These are phyloP conservation scores for Phyllopteryx taeniolatus DNA, from an alignment of 2,113 vertebrate species.

Conservation along the genomic window DNA sequence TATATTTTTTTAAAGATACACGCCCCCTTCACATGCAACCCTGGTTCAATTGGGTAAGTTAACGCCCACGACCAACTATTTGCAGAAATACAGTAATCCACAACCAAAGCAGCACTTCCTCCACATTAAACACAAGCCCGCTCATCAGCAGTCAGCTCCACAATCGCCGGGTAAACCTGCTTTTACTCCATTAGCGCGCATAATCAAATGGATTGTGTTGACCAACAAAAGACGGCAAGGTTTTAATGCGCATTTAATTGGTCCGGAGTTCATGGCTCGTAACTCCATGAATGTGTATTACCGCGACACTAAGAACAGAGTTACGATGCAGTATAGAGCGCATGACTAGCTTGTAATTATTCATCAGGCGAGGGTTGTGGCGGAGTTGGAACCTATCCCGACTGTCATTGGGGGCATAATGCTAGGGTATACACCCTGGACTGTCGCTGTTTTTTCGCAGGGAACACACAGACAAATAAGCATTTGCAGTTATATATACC, in stretches of 20 bases:
- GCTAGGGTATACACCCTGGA: not conserved
- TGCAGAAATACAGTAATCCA: not conserved
- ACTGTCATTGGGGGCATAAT: not conserved
- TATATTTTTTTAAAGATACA: not conserved
- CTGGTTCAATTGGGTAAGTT: not conserved
- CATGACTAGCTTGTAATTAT: conserved; percentile 6
- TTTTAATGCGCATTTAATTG: conserved; percentile 8
- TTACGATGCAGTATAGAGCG: conserved; percentile 1
- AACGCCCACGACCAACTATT: not conserved
- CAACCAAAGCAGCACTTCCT: not conserved
- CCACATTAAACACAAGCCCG: not conserved
- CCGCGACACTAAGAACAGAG: not conserved
- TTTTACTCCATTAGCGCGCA: conserved; percentile 4
- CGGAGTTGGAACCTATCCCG: not conserved
- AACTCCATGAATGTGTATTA: conserved; percentile 1
- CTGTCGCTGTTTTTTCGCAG: not conserved
- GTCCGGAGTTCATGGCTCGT: not conserved
- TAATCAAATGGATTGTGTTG: conserved; percentile 7
- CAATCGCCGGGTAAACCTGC: not conserved
- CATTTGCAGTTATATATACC: too few relatives aligned
- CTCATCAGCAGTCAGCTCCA: not conserved
- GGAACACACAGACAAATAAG: too few relatives aligned
- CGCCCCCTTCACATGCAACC: not conserved
- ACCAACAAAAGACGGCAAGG: not conserved
- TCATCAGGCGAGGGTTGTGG: not conserved